Base-by-base conservation (phyloP, 2,888 invertebrate genomes). In the Tetropium fuscum region DNA sequence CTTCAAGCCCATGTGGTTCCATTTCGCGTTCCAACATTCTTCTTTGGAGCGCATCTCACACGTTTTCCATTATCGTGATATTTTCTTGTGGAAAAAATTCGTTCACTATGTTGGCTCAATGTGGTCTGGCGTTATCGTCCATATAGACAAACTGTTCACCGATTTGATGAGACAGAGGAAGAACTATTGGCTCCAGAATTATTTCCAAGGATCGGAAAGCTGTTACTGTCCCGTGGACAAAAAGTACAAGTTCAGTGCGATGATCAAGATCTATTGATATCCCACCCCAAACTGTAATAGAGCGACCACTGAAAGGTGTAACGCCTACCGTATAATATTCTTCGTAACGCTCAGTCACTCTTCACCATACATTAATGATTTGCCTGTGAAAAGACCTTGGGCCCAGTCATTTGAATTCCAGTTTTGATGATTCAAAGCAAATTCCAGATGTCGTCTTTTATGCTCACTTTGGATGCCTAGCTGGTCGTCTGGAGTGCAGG, bases 181-280 rank as follows among this genome's bases (percentile, higher is more conserved):
- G n/a, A n/a, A n/a, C n/a, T n/a, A n/a, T 27, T 27, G 7, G 27
- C n/a, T 27, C 27, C 27, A 27, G 27, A 27, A 27, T 27, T 27
- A 7, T 27, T 3, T 27, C 27, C 27, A 27, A 27, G 27, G 7
- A n/a, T 27, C 27, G 27, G 2, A 27, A 27, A 27, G 27, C 27
- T 27, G 34, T 34, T 34, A 34, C 34, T 34, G 34, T 34, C 34
- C 5, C 34, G 13, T 11, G 34, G 11, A 34, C 34, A 34, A 4
- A 34, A 34, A 4, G 5, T 34, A 34, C 34, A 34, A 34, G 34
- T 34, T 34, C 11, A 34, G 11, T 34, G 34, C 11, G 34, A 34
- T 6, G 34, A 13, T n/a, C n/a, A n/a, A n/a, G n/a, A n/a, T 34
- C 34, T 34, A 34, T 34, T 34, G 11, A 34, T 34, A 34, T 34